Evolutionary conservation across 2,888 invertebrate species (phyloP), one percentile per base, ranked within the genome.

Genomic region (Drosophila flavopinicola): DNA sequence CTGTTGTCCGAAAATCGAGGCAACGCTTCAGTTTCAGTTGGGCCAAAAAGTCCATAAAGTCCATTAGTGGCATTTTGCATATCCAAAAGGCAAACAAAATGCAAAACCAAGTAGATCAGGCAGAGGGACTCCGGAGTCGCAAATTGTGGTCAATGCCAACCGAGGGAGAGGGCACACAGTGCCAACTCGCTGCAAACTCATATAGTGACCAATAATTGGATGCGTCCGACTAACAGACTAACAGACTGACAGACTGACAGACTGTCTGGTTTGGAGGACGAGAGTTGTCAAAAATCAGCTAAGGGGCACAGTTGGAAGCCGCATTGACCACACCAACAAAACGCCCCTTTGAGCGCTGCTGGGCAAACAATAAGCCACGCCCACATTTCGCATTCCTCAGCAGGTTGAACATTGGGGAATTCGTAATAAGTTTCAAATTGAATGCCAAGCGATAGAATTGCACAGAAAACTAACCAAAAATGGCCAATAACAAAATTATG

Each of bases 11-110:
- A 13, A 68, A 52, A 44, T 52, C 27, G 27, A 27, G 17, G n/a
- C 51, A 68, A 25, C 44, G 48, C 51, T 47, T 54, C 51, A 65
- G 47, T 45, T 59, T 35, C 37, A 27, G 59, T 24, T 41, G 23
- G 29, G 15, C 27, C 48, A 48, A 29, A 44, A 45, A 48, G 57
- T 38, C 37, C 60, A 57, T 47, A 73, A 80, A 79, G 70, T 85
- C 86, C 87, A 85, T 79, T 79, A 87, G 67, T 85, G 75, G 61
- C 61, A 78, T 82, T 87, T 85, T 66, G 73, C 80, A 76, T 84
- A 67, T 58, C 58, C 56, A 58, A 47, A 58, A 52, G 32, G 56
- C 58, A 48, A 74, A 51, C 54, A 51, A 38, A 53, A 45, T 66
- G 42, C 29, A 29, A 41, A 41, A 33, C 25, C 37, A 15, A 44